A percentile compares a stretch with the other conserved stretches of the same genome.
These are phyloP conservation scores for Plecturocebus donacophilus DNA, from an alignment of 2,113 vertebrate genomes.

Conservation along the genomic window DNA sequence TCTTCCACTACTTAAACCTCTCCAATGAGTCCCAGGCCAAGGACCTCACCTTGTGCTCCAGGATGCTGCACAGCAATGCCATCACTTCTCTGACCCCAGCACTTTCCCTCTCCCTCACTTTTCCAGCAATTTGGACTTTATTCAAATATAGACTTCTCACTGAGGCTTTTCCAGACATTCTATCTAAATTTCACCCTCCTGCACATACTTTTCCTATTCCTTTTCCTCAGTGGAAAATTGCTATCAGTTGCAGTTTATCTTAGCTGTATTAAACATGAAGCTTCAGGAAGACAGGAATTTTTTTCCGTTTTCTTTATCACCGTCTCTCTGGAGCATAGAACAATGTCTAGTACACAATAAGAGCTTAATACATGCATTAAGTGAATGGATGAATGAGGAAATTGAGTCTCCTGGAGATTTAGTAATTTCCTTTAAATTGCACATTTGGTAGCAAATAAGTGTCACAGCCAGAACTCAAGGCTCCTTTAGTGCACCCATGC, in stretches of 20 bases:
- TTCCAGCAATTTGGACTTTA: background rate
- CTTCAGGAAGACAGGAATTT: background rate
- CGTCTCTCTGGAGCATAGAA: background rate
- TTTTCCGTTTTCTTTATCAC: background rate
- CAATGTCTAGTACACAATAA: background rate
- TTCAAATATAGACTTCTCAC: background rate
- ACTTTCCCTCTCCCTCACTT: background rate
- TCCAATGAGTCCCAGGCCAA: background rate
- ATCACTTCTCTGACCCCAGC: background rate
- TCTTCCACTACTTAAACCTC: background rate
- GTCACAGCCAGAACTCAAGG: background rate
- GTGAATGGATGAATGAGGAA: background rate
- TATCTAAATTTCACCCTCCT: background rate
- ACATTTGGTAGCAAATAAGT: background rate
- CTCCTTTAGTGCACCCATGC: background rate
- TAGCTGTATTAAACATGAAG: background rate
- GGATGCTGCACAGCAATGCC: too few species aligned
- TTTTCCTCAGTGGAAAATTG: background rate
- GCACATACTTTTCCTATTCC: background rate
- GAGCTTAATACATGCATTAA: background rate
- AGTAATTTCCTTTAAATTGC: background rate
- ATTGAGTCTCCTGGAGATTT: background rate
- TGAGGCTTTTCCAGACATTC: background rate
- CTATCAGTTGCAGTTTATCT: background rate
- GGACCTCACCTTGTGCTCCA: rapidly evolving